Percentiles rank a stretch among this genome's conserved stretches.
Conservation (phyloP, 1,140 invertebrate genomes). For the Limonius californicus region DNA sequence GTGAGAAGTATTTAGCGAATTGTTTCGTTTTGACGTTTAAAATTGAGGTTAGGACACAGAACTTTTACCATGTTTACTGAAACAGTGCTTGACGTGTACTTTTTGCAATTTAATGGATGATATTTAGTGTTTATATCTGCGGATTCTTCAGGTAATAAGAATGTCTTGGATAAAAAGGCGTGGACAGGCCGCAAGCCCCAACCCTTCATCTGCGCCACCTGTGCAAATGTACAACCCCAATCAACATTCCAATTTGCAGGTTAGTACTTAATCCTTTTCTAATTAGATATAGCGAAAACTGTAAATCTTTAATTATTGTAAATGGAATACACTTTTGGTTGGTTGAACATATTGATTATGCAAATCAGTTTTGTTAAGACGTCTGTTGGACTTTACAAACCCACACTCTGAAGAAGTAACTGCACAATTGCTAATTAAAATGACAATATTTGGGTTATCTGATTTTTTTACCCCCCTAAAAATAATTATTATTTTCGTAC, state of each 20-base stretch:
- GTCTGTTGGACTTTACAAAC: too few relatives aligned
- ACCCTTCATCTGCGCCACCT: conserved; percentile 28
- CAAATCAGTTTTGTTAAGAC: too few relatives aligned
- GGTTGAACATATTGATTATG: too few relatives aligned
- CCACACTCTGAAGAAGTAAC: too few relatives aligned
- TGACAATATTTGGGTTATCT: too few relatives aligned
- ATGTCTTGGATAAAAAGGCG: conserved; percentile 45
- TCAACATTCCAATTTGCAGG: conserved; percentile 41
- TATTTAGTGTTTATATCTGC: too few relatives aligned
- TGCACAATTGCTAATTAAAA: too few relatives aligned
- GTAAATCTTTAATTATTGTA: background rate
- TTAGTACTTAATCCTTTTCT: conserved; percentile 22
- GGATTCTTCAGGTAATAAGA: conserved; percentile 12
- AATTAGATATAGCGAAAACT: background rate
- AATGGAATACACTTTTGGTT: too few relatives aligned
- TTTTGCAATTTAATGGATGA: background rate
- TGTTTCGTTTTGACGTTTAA: conserved; percentile 3
- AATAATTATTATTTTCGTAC: too few relatives aligned
- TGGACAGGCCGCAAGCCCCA: conserved; percentile 33
- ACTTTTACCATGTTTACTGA: background rate
- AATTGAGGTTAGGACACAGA: background rate
- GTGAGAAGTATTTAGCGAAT: too few relatives aligned
- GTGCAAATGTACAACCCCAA: conserved; percentile 42
- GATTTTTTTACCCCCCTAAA: too few relatives aligned
- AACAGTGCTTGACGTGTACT: background rate